These are phyloP conservation scores for Phyllostomus hastatus DNA, from an alignment of 2,113 vertebrate species.

Conservation along the genomic window DNA sequence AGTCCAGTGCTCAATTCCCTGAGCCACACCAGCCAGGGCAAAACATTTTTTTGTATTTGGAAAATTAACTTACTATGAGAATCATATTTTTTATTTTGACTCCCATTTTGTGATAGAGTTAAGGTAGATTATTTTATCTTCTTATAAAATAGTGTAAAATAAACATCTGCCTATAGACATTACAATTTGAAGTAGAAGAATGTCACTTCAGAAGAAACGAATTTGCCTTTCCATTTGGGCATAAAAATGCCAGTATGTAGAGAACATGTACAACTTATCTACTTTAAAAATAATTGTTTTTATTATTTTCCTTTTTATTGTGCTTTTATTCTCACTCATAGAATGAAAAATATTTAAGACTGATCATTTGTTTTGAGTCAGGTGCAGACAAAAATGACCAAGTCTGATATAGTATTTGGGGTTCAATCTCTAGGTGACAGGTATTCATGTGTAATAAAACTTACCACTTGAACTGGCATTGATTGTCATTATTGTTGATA, in stretches of 20 bases:
- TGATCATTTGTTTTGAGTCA: neutral
- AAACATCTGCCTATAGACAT: neutral
- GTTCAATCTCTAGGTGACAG: neutral
- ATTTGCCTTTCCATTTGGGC: neutral
- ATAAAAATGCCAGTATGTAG: neutral
- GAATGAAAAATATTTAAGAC: conserved; percentile 1
- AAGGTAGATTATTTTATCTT: neutral
- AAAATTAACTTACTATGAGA: neutral
- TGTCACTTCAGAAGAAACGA: neutral
- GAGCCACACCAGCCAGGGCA: no score
- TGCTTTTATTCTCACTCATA: neutral
- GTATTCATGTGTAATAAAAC: neutral
- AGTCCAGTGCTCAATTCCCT: no score
- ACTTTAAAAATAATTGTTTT: conserved; percentile 14
- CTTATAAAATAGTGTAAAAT: neutral
- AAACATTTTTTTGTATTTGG: neutral
- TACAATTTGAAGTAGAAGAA: neutral
- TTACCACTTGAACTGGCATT: neutral
- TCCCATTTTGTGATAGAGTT: neutral
- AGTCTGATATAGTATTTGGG: neutral
- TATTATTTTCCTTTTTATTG: neutral
- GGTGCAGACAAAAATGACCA: neutral
- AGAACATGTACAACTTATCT: neutral
- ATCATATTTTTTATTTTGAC: neutral
- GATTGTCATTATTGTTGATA: conserved; percentile 33